Base-by-base conservation (phyloP, 2,888 invertebrate genomes). In the Agonopterix subpropinquella region DNA sequence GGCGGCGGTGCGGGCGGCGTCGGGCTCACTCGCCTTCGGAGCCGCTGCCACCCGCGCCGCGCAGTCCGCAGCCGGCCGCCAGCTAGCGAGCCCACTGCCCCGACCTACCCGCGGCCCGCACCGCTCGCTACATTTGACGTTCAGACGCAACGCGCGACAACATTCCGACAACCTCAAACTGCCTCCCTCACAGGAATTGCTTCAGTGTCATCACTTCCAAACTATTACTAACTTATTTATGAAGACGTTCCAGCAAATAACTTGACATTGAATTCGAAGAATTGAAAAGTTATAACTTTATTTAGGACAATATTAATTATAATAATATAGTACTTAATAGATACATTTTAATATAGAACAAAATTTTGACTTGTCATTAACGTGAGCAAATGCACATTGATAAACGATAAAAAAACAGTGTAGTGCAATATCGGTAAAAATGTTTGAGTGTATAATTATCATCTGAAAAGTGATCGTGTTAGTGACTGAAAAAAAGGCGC, bases 41-140 rank as follows among this genome's bases (percentile, higher is more conserved):
- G 70, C 63, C 64, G 55, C 61, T 57, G 64, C 65, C 67, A 65
- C 71, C 74, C 80, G 83, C 84, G 82, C 74, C 80, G 83, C 84
- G 82, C 84, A 84, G 85, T 86, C 79, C 78, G 82, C 83, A 79
- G 79, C 76, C 79, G 76, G 43, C 79, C 78, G 82, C 83, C 77
- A 80, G 80, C 76, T 78, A 76, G 78, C 80, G 75, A 77, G 75
- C 78, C 28, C 72, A 72, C 82, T 75, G 79, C 78, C 67, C 55
- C 65, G 62, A 60, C 60, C 58, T 53, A 59, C 55, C 53, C 53
- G 54, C 57, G 54, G 48, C 58, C 54, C 57, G 56, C 62, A 59
- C 62, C 65, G 73, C 71, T 64, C 65, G 73, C 71, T 64, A 66
- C 78, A 71, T 81, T 75, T 79, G 77, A 80, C 82, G 75, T 77